A percentile compares a stretch with the other conserved stretches of the same genome.
phyloP scores from a whole-genome alignment of 2,888 invertebrate genomes.

The Chrysodeixis includens region DNA sequence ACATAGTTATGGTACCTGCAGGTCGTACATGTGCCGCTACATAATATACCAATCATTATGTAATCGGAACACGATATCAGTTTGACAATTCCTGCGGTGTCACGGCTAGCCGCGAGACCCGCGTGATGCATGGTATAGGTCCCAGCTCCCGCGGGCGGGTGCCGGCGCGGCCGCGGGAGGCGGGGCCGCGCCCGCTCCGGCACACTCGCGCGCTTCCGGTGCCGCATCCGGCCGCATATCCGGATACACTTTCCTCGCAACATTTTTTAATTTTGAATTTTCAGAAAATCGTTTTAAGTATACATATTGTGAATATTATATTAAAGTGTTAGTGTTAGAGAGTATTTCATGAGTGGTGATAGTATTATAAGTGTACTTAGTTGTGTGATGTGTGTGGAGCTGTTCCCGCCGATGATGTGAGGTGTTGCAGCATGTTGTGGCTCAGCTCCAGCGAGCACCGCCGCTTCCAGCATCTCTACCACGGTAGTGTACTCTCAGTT shows the following conservation, averaged over 20 bases:
- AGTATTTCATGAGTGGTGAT: not conserved
- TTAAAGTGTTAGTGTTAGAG: not conserved
- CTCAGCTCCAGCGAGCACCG: slow-evolving; percentile 78
- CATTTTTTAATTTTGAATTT: slow-evolving; percentile 1
- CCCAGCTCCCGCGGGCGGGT: slow-evolving; percentile 44
- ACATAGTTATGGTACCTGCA: no score
- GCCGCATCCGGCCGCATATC: slow-evolving; percentile 81
- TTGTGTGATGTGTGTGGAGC: slow-evolving; percentile 19
- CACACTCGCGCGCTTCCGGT: slow-evolving; percentile 81
- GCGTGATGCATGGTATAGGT: slow-evolving; percentile 3
- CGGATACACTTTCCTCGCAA: slow-evolving; percentile 55
- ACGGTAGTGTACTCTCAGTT: slow-evolving; percentile 62
- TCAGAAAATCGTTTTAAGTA: not conserved
- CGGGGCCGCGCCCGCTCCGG: slow-evolving; percentile 51
- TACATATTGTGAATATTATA: not conserved
- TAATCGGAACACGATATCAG: not conserved
- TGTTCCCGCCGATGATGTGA: slow-evolving; percentile 27
- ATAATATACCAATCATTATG: not conserved
- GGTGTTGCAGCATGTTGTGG: slow-evolving; percentile 76
- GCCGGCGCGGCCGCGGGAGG: slow-evolving; percentile 33
- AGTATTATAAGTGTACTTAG: not conserved
- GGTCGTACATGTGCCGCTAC: not conserved
- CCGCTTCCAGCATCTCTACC: slow-evolving; percentile 80
- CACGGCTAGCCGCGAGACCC: not conserved
- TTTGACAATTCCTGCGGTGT: not conserved